These are phyloP conservation scores for Pseudoips prasinana DNA, from an alignment of 2,888 invertebrate species.

Conservation along the genomic window DNA sequence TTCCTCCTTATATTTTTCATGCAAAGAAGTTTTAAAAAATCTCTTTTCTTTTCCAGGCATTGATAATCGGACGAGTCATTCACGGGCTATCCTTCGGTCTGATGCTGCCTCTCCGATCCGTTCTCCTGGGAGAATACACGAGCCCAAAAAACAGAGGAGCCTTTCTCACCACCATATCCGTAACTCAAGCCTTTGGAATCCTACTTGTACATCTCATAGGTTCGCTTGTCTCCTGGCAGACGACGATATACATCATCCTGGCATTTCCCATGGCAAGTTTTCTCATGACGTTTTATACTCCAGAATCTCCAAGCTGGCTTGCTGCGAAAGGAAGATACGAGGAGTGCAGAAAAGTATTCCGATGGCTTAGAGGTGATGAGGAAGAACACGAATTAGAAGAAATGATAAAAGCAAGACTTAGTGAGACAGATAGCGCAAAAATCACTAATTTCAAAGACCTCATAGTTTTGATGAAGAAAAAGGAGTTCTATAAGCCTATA, in stretches of 20 bases:
- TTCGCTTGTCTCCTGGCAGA: constrained; percentile 79
- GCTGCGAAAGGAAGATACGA: constrained; percentile 74
- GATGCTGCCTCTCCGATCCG: constrained; percentile 65
- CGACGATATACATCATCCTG: constrained; percentile 71
- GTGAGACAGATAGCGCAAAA: constrained; percentile 25
- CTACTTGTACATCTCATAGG: constrained; percentile 84
- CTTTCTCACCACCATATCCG: constrained; percentile 80
- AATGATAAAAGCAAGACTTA: constrained; percentile 50
- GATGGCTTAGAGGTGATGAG: constrained; percentile 79
- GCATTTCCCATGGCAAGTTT: constrained; percentile 69
- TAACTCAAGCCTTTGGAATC: constrained; percentile 83
- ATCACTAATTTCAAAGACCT: constrained; percentile 21
- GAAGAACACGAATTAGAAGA: constrained; percentile 62
- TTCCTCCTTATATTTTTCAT: too few species aligned
- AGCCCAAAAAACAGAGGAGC: constrained; percentile 83
- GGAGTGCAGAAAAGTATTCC: constrained; percentile 78
- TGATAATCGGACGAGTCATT: constrained; percentile 51
- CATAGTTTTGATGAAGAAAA: constrained; percentile 40
- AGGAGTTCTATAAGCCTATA: constrained; percentile 80
- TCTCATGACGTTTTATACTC: constrained; percentile 55
- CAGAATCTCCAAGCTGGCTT: constrained; percentile 86
- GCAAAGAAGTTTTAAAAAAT: too few species aligned
- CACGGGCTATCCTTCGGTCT: constrained; percentile 78
- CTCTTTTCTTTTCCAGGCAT: constrained; percentile 44
- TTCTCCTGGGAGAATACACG: constrained; percentile 80